A percentile compares a stretch with the other conserved stretches of the same genome.
Evolutionary conservation across 2,888 invertebrate genomes (phyloP).

Genomic region (Parochlus steinenii): DNA sequence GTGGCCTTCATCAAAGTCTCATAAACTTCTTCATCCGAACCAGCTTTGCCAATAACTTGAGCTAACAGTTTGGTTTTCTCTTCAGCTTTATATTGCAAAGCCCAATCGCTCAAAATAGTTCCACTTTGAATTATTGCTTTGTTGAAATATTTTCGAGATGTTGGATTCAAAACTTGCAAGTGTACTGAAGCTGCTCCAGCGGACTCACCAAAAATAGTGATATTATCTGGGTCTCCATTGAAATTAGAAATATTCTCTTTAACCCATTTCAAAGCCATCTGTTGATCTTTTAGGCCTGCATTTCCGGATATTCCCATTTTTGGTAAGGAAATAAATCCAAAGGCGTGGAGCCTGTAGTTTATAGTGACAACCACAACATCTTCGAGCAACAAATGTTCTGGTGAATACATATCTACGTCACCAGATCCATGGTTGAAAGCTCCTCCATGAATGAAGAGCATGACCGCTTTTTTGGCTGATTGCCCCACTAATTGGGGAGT

Average conservation of each 20-base stretch:
- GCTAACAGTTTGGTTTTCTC: constrained; percentile 21
- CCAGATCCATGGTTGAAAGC: constrained; percentile 20
- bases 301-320: constrained; percentile 26
- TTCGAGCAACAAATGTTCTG: constrained; percentile 24
- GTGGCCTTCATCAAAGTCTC: constrained; percentile 13
- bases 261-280: constrained; percentile 32
- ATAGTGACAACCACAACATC: constrained; percentile 26
- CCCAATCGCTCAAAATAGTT: constrained; percentile 5
- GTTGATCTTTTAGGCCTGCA: constrained; percentile 27
- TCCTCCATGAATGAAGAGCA: constrained; percentile 29
- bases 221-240: constrained; percentile 29
- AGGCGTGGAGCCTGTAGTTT: constrained; percentile 26
- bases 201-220: constrained; percentile 27
- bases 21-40: constrained; percentile 15
- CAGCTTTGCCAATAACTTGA: constrained; percentile 18
- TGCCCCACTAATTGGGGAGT: constrained; percentile 18
- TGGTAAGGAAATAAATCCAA: constrained; percentile 26
- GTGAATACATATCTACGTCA: constrained; percentile 22
- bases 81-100: constrained; percentile 17
- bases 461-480: constrained; percentile 20
- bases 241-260: constrained; percentile 30
- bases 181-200: constrained; percentile 25
- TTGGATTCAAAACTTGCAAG: constrained; percentile 21
- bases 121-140: constrained; percentile 12
- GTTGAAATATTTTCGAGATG: constrained; percentile 18